Evolutionary conservation across 2,797 vertebrate genomes (phyloP).

Genomic region (Hephaestus fuliginosus): DNA sequence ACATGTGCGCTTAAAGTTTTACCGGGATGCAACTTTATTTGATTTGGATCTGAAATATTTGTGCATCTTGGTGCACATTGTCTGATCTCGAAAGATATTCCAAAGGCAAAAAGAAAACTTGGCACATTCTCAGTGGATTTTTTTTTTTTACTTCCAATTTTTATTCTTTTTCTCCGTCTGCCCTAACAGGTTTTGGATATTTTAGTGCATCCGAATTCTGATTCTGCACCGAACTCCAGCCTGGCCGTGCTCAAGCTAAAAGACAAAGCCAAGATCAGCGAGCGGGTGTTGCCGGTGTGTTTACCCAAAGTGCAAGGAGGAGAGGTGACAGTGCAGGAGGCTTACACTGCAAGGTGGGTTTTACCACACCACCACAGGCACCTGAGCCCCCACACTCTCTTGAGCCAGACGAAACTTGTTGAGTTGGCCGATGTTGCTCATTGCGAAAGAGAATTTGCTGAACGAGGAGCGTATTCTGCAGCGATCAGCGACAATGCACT

Average conservation of each 20-base stretch:
- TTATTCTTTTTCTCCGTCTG: conserved; percentile 17
- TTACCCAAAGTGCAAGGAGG: conserved; percentile 85
- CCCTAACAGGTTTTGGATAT: conserved; percentile 88
- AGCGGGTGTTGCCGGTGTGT: conserved; percentile 89
- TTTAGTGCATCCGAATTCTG: conserved; percentile 88
- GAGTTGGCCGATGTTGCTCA: conserved; percentile 85
- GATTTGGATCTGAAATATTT: conserved; percentile 34
- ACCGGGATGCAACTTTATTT: conserved; percentile 13
- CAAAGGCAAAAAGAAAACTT: conserved; percentile 30
- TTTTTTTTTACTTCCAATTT: conserved; percentile 1
- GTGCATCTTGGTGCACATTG: conserved; percentile 38
- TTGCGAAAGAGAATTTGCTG: conserved; percentile 90
- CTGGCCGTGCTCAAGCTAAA: conserved; percentile 90
- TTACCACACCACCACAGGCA: conserved; percentile 60
- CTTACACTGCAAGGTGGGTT: conserved; percentile 87
- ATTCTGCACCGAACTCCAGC: conserved; percentile 86
- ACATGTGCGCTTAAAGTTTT: conserved; percentile 44
- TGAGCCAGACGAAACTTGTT: conserved; percentile 81
- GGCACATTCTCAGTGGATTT: not conserved
- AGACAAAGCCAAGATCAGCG: conserved; percentile 90
- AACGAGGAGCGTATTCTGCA: conserved; percentile 82
- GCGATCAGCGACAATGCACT: conserved; percentile 89
- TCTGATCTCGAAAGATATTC: conserved; percentile 34
- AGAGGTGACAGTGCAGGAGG: conserved; percentile 67
- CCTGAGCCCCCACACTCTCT: conserved; percentile 57